phyloP scores from a whole-genome alignment of 2,113 vertebrate genomes.

The Jacana jacana region DNA sequence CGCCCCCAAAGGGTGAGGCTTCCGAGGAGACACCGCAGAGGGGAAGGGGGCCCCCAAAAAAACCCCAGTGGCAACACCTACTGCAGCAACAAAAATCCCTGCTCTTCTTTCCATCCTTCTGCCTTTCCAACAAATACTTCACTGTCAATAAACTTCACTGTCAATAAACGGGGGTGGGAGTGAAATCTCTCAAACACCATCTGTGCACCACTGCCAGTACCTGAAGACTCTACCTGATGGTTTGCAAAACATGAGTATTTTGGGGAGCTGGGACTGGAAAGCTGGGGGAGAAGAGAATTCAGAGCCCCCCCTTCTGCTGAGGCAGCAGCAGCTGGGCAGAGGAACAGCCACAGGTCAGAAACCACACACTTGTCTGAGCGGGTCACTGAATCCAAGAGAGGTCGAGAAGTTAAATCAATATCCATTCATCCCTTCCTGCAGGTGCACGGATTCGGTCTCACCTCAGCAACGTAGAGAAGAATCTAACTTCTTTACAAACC shows the following conservation, averaged over 20 bases:
- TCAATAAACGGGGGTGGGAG: neutral
- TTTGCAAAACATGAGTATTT: neutral
- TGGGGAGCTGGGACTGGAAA: neutral
- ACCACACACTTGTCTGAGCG: neutral
- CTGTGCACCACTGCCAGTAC: neutral
- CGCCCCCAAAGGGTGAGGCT: neutral
- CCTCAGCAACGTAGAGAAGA: neutral
- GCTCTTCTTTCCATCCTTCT: neutral
- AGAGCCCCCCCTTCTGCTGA: neutral
- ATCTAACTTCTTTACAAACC: neutral
- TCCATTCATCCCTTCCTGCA: neutral
- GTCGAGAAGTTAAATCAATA: neutral
- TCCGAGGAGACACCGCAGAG: conserved; percentile 29
- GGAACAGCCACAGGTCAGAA: neutral
- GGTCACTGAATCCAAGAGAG: neutral
- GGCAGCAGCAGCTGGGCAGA: neutral
- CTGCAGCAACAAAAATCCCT: conserved; percentile 7
- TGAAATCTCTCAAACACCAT: neutral
- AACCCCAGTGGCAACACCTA: neutral
- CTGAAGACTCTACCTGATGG: neutral
- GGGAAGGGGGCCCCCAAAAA: conserved; percentile 11
- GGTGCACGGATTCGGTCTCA: neutral
- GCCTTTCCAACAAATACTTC: neutral
- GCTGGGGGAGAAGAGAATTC: neutral
- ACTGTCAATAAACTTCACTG: neutral